Percentiles rank a stretch among this genome's conserved stretches.
phyloP scores from a whole-genome alignment of 1,140 invertebrate species.

The Hyles euphorbiae region DNA sequence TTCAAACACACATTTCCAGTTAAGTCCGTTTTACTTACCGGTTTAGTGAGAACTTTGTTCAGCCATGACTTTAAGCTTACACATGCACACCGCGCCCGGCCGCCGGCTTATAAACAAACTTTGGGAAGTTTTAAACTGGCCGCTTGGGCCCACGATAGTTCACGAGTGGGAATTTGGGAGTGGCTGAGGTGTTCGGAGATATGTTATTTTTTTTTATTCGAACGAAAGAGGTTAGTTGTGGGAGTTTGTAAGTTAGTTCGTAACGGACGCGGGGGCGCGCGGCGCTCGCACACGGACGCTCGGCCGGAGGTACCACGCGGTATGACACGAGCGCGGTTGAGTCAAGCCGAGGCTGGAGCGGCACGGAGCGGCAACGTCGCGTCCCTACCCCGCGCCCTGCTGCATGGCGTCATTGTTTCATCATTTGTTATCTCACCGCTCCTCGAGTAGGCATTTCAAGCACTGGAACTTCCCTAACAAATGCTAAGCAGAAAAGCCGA shows the following conservation, averaged over 20 bases:
- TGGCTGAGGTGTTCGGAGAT: slow-evolving; percentile 18
- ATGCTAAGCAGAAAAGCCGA: background rate
- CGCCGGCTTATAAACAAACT: slow-evolving; percentile 38
- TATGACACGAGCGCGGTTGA: slow-evolving; percentile 30
- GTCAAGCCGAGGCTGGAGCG: slow-evolving; percentile 18
- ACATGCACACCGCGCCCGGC: slow-evolving; percentile 34
- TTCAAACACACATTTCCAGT: slow-evolving; percentile 51
- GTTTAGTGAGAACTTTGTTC: slow-evolving; percentile 58
- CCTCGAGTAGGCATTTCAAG: slow-evolving; percentile 25
- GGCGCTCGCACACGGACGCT: slow-evolving; percentile 32
- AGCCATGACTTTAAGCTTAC: slow-evolving; percentile 51
- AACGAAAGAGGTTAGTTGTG: slow-evolving; percentile 44
- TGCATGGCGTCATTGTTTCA: slow-evolving; percentile 41
- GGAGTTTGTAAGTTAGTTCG: slow-evolving; percentile 53
- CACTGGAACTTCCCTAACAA: background rate
- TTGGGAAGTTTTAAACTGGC: slow-evolving; percentile 57
- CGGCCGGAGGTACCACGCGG: slow-evolving; percentile 42
- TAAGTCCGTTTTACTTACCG: slow-evolving; percentile 64
- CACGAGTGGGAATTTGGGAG: slow-evolving; percentile 19
- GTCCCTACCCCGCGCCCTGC: slow-evolving; percentile 30
- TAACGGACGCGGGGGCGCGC: slow-evolving; percentile 26
- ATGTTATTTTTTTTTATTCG: slow-evolving; percentile 37
- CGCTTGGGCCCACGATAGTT: slow-evolving; percentile 25
- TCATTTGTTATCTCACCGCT: slow-evolving; percentile 39
- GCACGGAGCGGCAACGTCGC: slow-evolving; percentile 44